Base-by-base conservation (phyloP, 1,140 invertebrate genomes). In the Drosophila jambulina region DNA sequence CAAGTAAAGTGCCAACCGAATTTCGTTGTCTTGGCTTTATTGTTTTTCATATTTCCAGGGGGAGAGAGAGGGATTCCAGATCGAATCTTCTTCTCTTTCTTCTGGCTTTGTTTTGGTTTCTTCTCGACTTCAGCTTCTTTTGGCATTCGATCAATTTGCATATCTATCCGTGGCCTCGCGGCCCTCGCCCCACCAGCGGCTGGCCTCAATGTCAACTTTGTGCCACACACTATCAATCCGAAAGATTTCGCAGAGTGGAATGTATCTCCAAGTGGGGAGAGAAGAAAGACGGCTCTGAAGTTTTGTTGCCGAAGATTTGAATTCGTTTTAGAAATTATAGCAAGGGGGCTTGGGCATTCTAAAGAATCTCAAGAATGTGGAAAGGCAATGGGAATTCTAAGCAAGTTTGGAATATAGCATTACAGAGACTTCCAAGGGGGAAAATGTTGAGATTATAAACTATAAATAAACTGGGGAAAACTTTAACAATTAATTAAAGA, bases 1-100 rank as follows among this genome's bases (percentile, higher is more conserved):
- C 46, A 70, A 76, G 74, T 68, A 59, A 78, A 78, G 75, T 77
- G 74, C 75, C 63, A 77, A 78, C 60, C 42, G 56, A 69, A 77
- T 57, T 78, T 61, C 62, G 72, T 67, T 34, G 67, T 53, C 67
- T 53, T 51, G 21, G 25, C 36, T 49, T 21, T 15, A 67, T 65
- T 69, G 46, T 67, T 67, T 67, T 70, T 49, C 34, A 71, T 25
- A 45, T 46, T 58, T 58, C 21, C 34, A 27, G 46, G 40, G 40
- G 15, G 27, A 48, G 40, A 34, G 49, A 25, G 19, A 42, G 23
- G 34, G 10, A 29, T 34, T 75, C 29, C 32, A 19, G 12, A 48
- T 54, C 45, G 23, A 21, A 43, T 68, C 51, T 25, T 27, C 38
- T 54, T 8, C 23, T 42, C 43, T 51, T 48, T 64, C 59, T 56